Evolutionary conservation across 2,113 vertebrate species (phyloP).

Genomic region (Terrapene triunguis): DNA sequence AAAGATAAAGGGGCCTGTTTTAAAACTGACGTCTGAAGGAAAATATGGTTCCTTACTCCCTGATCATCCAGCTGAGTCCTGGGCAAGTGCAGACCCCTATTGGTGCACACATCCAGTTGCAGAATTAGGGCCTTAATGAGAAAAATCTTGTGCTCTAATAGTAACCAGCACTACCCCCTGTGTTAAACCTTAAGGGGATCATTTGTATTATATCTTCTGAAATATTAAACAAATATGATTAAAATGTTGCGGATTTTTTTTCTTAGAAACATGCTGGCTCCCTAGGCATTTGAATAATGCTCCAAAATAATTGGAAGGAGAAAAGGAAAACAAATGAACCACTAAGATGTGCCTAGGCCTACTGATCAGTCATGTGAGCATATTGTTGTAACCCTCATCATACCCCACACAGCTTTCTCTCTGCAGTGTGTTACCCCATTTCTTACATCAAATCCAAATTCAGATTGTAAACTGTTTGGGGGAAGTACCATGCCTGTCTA

Average conservation of each 20-base stretch:
- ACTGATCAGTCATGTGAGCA: background rate
- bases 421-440: background rate
- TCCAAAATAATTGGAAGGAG: background rate
- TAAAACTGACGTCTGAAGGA: no score
- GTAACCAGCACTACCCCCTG: background rate
- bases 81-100: no score
- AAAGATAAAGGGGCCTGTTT: no score
- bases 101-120: background rate
- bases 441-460: background rate
- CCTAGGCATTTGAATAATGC: background rate
- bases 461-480: background rate
- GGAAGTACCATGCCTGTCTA: background rate
- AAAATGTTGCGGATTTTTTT: background rate
- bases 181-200: background rate
- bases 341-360: fast-evolving
- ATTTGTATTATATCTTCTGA: background rate
- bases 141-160: background rate
- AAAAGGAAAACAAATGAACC: background rate
- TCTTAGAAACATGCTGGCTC: background rate
- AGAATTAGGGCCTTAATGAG: background rate
- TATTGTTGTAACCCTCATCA: fast-evolving
- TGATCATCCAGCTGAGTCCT: no score
- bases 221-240: background rate
- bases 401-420: fast-evolving
- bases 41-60: no score